These are phyloP conservation scores for Nymphalis polychloros DNA, from an alignment of 2,888 invertebrate genomes.

Conservation along the genomic window DNA sequence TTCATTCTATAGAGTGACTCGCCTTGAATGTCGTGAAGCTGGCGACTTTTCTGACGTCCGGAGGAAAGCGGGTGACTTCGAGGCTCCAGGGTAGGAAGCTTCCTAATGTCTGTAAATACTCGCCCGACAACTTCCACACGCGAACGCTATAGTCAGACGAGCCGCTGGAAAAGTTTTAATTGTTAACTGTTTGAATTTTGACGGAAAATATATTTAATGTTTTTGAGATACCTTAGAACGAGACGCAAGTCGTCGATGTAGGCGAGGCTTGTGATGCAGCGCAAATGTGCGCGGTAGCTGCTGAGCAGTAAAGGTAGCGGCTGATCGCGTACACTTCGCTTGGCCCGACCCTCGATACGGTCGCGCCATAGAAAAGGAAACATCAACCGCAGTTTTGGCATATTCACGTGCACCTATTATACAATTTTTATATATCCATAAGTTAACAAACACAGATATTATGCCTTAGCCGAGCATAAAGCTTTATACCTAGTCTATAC, in stretches of 20 bases:
- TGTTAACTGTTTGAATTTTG: neutral
- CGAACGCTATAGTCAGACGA: slow-evolving; percentile 88
- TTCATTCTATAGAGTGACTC: neutral
- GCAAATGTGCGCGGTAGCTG: slow-evolving; percentile 87
- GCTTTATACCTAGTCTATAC: no score
- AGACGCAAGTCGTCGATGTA: slow-evolving; percentile 85
- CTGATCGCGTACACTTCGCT: slow-evolving; percentile 83
- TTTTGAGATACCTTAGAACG: slow-evolving; percentile 82
- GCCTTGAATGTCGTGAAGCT: slow-evolving; percentile 90
- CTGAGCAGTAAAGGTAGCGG: slow-evolving; percentile 84
- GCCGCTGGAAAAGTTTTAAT: slow-evolving; percentile 64
- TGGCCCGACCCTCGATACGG: slow-evolving; percentile 85
- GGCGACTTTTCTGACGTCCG: slow-evolving; percentile 87
- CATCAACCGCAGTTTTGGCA: slow-evolving; percentile 83
- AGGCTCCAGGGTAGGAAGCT: slow-evolving; percentile 84
- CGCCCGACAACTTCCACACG: slow-evolving; percentile 88
- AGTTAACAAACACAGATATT: neutral
- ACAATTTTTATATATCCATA: neutral
- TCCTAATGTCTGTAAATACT: slow-evolving; percentile 88
- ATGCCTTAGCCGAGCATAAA: no score
- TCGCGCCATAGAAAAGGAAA: slow-evolving; percentile 89
- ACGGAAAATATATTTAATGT: neutral
- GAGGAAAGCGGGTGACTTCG: slow-evolving; percentile 83
- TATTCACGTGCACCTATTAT: slow-evolving; percentile 75
- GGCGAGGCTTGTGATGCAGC: slow-evolving; percentile 84